Evolutionary conservation across 2,888 invertebrate genomes (phyloP).

Genomic region (Caenorhabditis sp.): DNA sequence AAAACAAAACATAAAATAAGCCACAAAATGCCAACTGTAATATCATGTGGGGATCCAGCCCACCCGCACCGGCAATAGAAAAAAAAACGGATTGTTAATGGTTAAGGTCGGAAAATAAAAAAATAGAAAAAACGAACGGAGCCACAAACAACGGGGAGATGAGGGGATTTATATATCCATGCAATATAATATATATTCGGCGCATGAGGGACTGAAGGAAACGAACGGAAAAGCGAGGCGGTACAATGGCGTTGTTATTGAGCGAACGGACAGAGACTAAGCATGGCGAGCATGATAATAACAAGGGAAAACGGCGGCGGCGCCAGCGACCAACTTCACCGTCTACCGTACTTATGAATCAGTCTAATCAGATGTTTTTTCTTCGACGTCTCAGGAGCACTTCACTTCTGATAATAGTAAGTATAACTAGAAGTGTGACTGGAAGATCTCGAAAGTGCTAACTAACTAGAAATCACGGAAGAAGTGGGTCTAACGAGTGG

Average conservation of each 20-base stretch:
- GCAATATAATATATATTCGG: conserved; percentile 39
- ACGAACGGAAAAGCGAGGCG: conserved; percentile 11
- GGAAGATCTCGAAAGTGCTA: too few species aligned
- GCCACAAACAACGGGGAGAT: background rate
- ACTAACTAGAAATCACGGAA: background rate
- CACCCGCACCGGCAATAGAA: too few species aligned
- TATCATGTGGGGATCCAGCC: too few species aligned
- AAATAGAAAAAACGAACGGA: background rate
- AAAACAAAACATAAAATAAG: too few species aligned
- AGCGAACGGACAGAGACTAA: background rate
- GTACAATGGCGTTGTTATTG: conserved; percentile 55
- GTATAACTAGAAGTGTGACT: conserved; percentile 6
- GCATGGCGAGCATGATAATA: conserved; percentile 26
- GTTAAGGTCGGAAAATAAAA: too few species aligned
- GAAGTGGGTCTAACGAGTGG: background rate
- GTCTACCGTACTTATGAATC: conserved; percentile 41
- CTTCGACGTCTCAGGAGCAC: background rate
- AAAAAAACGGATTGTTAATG: too few species aligned
- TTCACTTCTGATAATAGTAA: background rate
- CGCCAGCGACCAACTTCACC: background rate
- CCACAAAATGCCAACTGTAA: too few species aligned
- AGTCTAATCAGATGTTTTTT: conserved; percentile 4
- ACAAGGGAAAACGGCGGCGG: conserved; percentile 20
- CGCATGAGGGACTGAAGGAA: conserved; percentile 7
- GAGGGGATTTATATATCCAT: conserved; percentile 6